These are phyloP conservation scores for Diogma glabrata DNA, from an alignment of 2,888 invertebrate species.

Conservation along the genomic window DNA sequence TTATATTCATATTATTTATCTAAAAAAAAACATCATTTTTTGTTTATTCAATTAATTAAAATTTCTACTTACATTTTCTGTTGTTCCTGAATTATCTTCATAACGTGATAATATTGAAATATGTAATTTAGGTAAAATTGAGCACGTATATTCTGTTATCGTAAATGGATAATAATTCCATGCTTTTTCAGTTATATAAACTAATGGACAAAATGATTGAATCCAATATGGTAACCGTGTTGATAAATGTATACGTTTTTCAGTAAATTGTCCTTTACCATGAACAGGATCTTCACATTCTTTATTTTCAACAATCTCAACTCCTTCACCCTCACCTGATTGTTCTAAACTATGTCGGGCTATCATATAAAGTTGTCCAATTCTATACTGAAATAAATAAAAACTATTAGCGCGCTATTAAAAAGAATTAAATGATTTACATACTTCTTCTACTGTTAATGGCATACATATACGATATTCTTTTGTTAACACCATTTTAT, in stretches of 20 bases:
- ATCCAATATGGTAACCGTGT: constrained; percentile 86
- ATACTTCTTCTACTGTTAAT: constrained; percentile 80
- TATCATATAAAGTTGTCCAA: constrained; percentile 91
- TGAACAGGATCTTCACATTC: constrained; percentile 66
- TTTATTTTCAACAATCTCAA: constrained; percentile 78
- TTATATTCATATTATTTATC: no score
- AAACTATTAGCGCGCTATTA: constrained; percentile 4
- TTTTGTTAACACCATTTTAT: constrained; percentile 70
- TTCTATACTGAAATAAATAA: constrained; percentile 58
- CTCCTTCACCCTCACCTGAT: constrained; percentile 80
- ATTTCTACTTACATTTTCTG: constrained; percentile 65
- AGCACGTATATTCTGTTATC: constrained; percentile 79
- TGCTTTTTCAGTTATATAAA: constrained; percentile 86
- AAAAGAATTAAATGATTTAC: constrained; percentile 15
- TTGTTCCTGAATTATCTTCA: constrained; percentile 77
- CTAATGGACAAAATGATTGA: constrained; percentile 73
- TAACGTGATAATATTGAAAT: constrained; percentile 81
- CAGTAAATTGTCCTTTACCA: constrained; percentile 79
- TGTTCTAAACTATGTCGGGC: constrained; percentile 87
- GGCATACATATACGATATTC: constrained; percentile 92
- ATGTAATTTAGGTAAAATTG: constrained; percentile 74
- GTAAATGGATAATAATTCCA: constrained; percentile 94
- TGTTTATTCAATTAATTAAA: constrained; percentile 8
- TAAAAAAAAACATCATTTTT: constrained; percentile 12
- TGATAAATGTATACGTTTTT: constrained; percentile 81